Conservation (phyloP, 2,888 invertebrate genomes). For the Epinotia ramella region DNA sequence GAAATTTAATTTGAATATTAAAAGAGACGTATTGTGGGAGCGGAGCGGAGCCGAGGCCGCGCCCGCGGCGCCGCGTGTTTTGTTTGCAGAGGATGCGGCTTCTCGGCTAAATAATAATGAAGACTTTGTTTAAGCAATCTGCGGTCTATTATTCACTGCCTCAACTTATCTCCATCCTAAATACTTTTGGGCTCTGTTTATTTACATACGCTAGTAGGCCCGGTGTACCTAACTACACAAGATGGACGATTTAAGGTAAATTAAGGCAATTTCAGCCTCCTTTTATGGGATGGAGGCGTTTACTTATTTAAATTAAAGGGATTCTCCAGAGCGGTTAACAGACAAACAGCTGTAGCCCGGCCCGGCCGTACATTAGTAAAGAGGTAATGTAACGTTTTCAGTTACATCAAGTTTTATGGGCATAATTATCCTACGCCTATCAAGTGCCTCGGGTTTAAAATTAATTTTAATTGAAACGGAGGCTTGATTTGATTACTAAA, state of each 20-base stretch:
- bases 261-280: conserved; percentile 52
- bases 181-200: conserved; percentile 54
- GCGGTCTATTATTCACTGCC: conserved; percentile 61
- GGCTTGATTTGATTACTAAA: conserved; percentile 23
- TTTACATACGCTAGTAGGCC: conserved; percentile 55
- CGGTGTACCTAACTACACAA: conserved; percentile 50
- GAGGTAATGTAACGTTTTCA: conserved; percentile 33
- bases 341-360: conserved; percentile 42
- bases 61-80: conserved; percentile 52
- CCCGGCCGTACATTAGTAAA: conserved; percentile 38
- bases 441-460: conserved; percentile 21
- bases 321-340: conserved; percentile 40
- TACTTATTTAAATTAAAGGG: conserved; percentile 49
- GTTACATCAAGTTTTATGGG: conserved; percentile 23
- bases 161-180: conserved; percentile 57
- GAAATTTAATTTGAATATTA: conserved; percentile 28
- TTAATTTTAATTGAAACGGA: conserved; percentile 28
- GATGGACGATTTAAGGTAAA: conserved; percentile 56
- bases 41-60: not conserved
- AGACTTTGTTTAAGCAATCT: conserved; percentile 64
- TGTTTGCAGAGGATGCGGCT: conserved; percentile 57
- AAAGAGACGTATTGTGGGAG: conserved; percentile 2
- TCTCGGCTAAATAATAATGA: conserved; percentile 55
- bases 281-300: conserved; percentile 48
- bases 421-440: conserved; percentile 6